A percentile compares a stretch with the other conserved stretches of the same genome.
These are phyloP conservation scores for Oryzias melastigma DNA, from an alignment of 2,113 vertebrate genomes.

Conservation along the genomic window DNA sequence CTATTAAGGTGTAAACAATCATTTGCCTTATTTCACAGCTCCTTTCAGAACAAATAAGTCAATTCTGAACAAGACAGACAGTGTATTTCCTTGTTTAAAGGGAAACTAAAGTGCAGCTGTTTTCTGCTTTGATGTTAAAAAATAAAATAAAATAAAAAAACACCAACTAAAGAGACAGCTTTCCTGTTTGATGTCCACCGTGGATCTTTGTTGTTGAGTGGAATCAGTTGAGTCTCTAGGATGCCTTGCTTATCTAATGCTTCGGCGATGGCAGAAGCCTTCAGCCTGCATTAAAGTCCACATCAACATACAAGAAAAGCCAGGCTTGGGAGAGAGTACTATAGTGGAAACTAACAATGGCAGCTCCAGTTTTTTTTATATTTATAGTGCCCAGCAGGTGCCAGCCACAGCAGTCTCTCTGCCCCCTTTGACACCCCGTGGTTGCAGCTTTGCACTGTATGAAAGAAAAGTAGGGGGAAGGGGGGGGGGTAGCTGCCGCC, in stretches of 20 bases:
- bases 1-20: too few relatives aligned
- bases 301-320: conserved; percentile 51
- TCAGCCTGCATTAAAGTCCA: conserved; percentile 66
- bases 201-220: conserved; percentile 44
- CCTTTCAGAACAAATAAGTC: too few relatives aligned
- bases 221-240: conserved; percentile 66
- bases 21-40: too few relatives aligned
- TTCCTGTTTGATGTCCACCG: conserved; percentile 25
- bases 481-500: conserved; percentile 80
- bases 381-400: conserved; percentile 96
- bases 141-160: neutral
- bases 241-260: conserved; percentile 65
- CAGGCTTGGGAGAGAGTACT: conserved; percentile 68
- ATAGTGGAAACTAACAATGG: conserved; percentile 79
- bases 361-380: conserved; percentile 81
- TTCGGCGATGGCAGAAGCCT: conserved; percentile 63
- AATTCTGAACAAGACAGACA: too few relatives aligned
- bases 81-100: neutral
- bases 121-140: conserved; percentile 9
- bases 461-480: conserved; percentile 70
- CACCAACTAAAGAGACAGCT: conserved; percentile 37
- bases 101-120: neutral
- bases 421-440: conserved; percentile 89
- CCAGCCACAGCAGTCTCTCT: conserved; percentile 84
- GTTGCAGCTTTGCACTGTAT: conserved; percentile 79